Base-by-base conservation (phyloP, 1,140 invertebrate species). In the Eumaeus atala region DNA sequence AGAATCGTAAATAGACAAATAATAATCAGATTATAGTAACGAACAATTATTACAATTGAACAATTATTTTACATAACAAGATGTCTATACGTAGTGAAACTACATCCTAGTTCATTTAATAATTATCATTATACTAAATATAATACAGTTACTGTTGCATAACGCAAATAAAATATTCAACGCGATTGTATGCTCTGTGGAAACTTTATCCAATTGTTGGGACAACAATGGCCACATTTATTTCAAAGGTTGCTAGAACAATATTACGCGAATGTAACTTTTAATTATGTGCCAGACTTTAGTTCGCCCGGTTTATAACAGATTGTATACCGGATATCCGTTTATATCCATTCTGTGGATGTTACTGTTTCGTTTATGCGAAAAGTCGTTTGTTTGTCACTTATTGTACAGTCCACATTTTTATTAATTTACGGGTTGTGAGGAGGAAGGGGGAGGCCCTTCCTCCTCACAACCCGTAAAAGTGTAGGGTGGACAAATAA, bases 61-160 rank as follows among this genome's bases (percentile, higher is more conserved):
- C 16, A 16, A 44, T 16, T 9, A 16, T 12, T 44, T 44, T 44
- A 28, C 6, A 28, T 28, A 44, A 44, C 40, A 16, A 16, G 17
- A 44, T 16, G 14, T 44, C 21, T 28, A 28, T 28, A 28, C 40
- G 40, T 44, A 44, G 6, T 28, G 16, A 44, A 16, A 16, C 38
- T 40, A 40, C 40, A 44, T 44, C 40, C 40, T 47, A 35, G 40
- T 53, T 35, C 33, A 53, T 53, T 14, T 51, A 75, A 28, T 28
- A 82, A 73, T 76, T n/a, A n/a, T n/a, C n/a, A n/a, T n/a, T 76
- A 77, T 77, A 76, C 62, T 59, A 67, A 52, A 17, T 44, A 56
- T 84, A 77, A 79, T 77, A 81, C 77, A 81, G 77, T 84, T 73
- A 77, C 62, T 67, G 69, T 85, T 80, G 76, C 70, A 77, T 76